phyloP scores from a whole-genome alignment of 2,113 vertebrate genomes.

The Micronisus gabar region DNA sequence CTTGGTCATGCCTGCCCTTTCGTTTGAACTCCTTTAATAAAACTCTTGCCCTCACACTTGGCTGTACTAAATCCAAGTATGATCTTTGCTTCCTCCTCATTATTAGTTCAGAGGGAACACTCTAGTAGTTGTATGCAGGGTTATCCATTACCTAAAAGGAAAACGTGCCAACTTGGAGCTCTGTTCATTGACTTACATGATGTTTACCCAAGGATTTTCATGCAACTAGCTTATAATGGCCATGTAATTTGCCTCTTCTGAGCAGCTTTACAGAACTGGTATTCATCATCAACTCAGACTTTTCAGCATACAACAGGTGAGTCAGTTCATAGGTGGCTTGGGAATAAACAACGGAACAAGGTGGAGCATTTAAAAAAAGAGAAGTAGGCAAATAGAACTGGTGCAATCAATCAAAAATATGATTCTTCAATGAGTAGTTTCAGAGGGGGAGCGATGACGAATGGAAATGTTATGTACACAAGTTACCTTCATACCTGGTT shows the following conservation, averaged over 20 bases:
- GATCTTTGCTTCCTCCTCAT: conserved; percentile 67
- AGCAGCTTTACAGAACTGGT: conserved; percentile 37
- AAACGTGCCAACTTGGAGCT: conserved; percentile 55
- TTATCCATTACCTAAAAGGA: conserved; percentile 70
- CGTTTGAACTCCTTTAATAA: conserved; percentile 69
- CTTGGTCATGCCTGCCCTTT: conserved; percentile 67
- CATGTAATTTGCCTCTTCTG: conserved; percentile 63
- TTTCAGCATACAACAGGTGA: conserved; percentile 61
- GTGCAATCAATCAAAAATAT: conserved; percentile 54
- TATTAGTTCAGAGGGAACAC: conserved; percentile 69
- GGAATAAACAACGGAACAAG: conserved; percentile 49
- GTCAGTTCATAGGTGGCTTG: conserved; percentile 38
- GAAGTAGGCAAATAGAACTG: background rate
- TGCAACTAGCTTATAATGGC: conserved; percentile 59
- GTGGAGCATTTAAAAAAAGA: background rate
- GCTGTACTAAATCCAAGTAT: conserved; percentile 69
- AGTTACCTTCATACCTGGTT: conserved; percentile 10
- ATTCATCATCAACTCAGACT: conserved; percentile 45
- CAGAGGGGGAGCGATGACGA: background rate
- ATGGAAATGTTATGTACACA: conserved; percentile 41
- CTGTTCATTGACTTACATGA: conserved; percentile 61
- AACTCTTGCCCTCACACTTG: conserved; percentile 69
- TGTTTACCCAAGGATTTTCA: conserved; percentile 70
- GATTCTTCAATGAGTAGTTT: conserved; percentile 31
- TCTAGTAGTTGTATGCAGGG: conserved; percentile 41